Percentiles rank a stretch among this genome's conserved stretches.
phyloP scores from a whole-genome alignment of 2,888 invertebrate species.

The Ctenicera cuprea region DNA sequence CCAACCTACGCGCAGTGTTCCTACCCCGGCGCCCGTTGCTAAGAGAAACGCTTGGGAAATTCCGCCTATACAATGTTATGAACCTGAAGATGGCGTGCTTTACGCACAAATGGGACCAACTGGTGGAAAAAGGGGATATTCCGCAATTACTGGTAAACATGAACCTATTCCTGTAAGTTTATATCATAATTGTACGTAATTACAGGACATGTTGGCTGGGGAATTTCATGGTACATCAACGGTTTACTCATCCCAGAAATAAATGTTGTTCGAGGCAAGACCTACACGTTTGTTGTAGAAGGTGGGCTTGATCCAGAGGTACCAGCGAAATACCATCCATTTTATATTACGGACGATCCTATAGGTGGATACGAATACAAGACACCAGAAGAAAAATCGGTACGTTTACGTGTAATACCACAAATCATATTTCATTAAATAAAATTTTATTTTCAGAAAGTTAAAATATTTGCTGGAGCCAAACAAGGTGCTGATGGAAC shows the following conservation, averaged over 20 bases:
- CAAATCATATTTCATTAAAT: background rate
- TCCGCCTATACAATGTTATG: slow-evolving; percentile 91
- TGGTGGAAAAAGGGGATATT: slow-evolving; percentile 92
- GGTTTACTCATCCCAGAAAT: slow-evolving; percentile 94
- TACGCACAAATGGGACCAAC: slow-evolving; percentile 96
- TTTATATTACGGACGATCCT: slow-evolving; percentile 94
- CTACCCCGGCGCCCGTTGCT: slow-evolving; percentile 79
- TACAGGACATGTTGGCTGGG: slow-evolving; percentile 94
- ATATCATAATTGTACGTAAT: slow-evolving; percentile 4
- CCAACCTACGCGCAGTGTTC: slow-evolving; percentile 66
- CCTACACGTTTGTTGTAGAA: slow-evolving; percentile 92
- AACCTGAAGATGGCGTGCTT: slow-evolving; percentile 93
- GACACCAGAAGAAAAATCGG: slow-evolving; percentile 86
- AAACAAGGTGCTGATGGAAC: slow-evolving; percentile 81
- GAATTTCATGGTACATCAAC: slow-evolving; percentile 96
- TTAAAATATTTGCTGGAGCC: slow-evolving; percentile 89
- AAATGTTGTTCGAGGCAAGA: slow-evolving; percentile 89
- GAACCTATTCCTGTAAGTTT: background rate
- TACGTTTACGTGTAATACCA: slow-evolving; percentile 67
- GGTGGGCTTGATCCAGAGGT: slow-evolving; percentile 87
- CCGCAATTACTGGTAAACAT: slow-evolving; percentile 86
- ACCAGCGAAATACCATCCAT: slow-evolving; percentile 92
- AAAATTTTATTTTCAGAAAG: slow-evolving; percentile 74
- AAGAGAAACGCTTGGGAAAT: slow-evolving; percentile 86
- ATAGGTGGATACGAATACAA: slow-evolving; percentile 93